Percentiles rank a stretch among this genome's conserved stretches.
These are phyloP conservation scores for Actenoides lindsayi DNA, from an alignment of 2,113 vertebrate genomes.

Conservation along the genomic window DNA sequence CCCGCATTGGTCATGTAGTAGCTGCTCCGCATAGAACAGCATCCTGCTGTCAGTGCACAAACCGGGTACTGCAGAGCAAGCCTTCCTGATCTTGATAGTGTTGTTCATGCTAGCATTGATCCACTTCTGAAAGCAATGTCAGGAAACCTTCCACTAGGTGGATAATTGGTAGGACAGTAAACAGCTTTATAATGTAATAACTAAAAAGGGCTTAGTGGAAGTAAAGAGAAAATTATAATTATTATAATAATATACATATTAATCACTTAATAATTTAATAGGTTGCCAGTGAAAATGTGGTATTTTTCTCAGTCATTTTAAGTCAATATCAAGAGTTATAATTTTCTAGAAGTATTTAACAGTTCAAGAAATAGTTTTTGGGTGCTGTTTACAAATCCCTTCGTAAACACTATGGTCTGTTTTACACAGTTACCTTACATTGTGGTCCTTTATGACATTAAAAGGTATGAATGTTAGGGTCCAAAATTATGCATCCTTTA, in stretches of 20 bases:
- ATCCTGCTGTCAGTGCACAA: fast-evolving
- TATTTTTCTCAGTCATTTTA: neutral
- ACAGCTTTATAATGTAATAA: neutral
- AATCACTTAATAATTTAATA: neutral
- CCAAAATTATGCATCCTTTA: neutral
- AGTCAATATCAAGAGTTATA: neutral
- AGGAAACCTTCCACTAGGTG: neutral
- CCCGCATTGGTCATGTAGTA: too few species aligned
- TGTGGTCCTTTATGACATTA: neutral
- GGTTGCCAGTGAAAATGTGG: neutral
- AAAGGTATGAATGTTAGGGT: neutral
- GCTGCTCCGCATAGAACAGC: fast-evolving
- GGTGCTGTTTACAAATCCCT: neutral
- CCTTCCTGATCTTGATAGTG: neutral
- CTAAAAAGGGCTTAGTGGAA: neutral
- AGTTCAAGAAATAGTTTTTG: neutral
- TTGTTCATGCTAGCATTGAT: neutral
- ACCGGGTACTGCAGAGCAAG: neutral
- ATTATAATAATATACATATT: neutral
- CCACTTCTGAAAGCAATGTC: neutral
- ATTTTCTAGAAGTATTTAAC: neutral
- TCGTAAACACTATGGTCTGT: neutral
- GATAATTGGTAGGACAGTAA: neutral
- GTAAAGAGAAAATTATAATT: neutral
- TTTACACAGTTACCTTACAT: neutral